A percentile compares a stretch with the other conserved stretches of the same genome.
These are phyloP conservation scores for Campopleginae sp. DNA, from an alignment of 2,888 invertebrate genomes.

Conservation along the genomic window DNA sequence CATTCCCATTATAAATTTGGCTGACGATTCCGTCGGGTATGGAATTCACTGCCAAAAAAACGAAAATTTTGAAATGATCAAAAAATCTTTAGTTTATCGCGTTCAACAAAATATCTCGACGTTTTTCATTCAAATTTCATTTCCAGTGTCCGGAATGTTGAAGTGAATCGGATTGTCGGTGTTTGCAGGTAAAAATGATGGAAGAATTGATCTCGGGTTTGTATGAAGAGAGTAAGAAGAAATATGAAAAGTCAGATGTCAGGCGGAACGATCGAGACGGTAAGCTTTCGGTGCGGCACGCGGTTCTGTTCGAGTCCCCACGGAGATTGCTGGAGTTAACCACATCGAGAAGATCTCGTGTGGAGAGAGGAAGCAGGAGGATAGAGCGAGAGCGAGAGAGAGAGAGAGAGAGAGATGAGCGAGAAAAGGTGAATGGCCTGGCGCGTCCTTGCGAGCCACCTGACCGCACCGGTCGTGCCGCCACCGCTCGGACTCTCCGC, in stretches of 20 bases:
- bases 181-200: background rate
- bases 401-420: slow-evolving; percentile 32
- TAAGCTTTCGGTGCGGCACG: slow-evolving; percentile 41
- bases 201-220: background rate
- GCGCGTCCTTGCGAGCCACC: slow-evolving; percentile 84
- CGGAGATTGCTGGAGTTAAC: slow-evolving; percentile 43
- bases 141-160: too few relatives aligned
- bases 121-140: too few relatives aligned
- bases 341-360: slow-evolving; percentile 42
- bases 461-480: slow-evolving; percentile 82
- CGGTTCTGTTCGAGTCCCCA: slow-evolving; percentile 32
- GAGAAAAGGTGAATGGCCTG: slow-evolving; percentile 82
- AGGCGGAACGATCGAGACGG: slow-evolving; percentile 46
- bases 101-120: too few relatives aligned
- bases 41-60: too few relatives aligned
- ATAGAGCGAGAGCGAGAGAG: slow-evolving; percentile 42
- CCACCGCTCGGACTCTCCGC: slow-evolving; percentile 81
- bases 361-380: slow-evolving; percentile 11
- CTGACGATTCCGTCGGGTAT: too few relatives aligned
- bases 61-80: too few relatives aligned
- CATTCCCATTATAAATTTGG: too few relatives aligned
- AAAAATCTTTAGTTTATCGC: too few relatives aligned
- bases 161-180: too few relatives aligned
- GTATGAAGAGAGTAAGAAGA: slow-evolving; percentile 6
- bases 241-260: slow-evolving; percentile 28